A percentile compares a stretch with the other conserved stretches of the same genome.
Evolutionary conservation across 2,888 invertebrate genomes (phyloP).

Genomic region (Aethes cnicana): DNA sequence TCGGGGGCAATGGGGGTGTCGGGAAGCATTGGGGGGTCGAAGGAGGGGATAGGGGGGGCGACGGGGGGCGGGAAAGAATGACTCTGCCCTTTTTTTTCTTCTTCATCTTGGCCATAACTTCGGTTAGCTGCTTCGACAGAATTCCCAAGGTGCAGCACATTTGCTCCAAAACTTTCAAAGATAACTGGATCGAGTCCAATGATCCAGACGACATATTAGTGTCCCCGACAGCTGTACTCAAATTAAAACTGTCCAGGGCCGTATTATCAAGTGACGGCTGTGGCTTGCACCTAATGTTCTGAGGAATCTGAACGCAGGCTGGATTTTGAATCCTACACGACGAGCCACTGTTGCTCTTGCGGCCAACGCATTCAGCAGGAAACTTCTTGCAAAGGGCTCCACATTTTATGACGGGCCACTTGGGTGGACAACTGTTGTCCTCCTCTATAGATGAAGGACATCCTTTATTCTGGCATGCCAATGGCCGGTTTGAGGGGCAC

Average conservation of each 20-base stretch:
- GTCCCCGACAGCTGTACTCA: background rate
- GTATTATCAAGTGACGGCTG: too few relatives aligned
- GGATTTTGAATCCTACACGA: too few relatives aligned
- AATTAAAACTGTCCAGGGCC: too few relatives aligned
- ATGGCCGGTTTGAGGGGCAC: slow-evolving; percentile 43
- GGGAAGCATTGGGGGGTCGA: too few relatives aligned
- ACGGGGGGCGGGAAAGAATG: too few relatives aligned
- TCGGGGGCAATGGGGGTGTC: too few relatives aligned
- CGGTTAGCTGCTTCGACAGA: slow-evolving; percentile 46
- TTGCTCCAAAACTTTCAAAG: slow-evolving; percentile 41
- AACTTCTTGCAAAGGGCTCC: slow-evolving; percentile 46
- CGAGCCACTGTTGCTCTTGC: too few relatives aligned
- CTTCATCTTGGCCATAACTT: slow-evolving; percentile 47
- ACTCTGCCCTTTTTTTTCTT: too few relatives aligned
- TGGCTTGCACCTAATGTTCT: too few relatives aligned
- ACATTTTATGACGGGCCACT: slow-evolving; percentile 45
- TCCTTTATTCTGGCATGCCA: background rate
- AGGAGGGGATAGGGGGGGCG: too few relatives aligned
- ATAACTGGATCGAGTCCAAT: too few relatives aligned
- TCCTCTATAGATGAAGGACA: background rate
- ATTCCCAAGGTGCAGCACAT: slow-evolving; percentile 54
- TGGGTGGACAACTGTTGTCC: slow-evolving; percentile 27
- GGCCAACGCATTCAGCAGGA: background rate
- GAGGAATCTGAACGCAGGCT: too few relatives aligned
- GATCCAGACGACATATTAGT: slow-evolving; percentile 1